These are phyloP conservation scores for Dicaeum eximium DNA, from an alignment of 2,113 vertebrate species.

Conservation along the genomic window DNA sequence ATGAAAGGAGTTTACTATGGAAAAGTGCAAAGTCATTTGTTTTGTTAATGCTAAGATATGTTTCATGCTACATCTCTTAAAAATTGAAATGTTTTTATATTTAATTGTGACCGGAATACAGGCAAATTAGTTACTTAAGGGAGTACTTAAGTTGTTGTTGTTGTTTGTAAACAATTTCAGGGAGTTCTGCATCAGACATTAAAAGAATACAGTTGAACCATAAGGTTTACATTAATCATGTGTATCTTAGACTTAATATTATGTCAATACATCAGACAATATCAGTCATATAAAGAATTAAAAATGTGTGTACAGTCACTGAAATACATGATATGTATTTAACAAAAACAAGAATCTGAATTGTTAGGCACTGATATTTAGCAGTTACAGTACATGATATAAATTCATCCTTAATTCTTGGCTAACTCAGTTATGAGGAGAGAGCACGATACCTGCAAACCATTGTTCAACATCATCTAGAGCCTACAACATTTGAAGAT, in stretches of 20 bases:
- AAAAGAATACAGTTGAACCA: neutral
- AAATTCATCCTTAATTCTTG: slow-evolving; percentile 81
- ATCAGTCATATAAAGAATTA: neutral
- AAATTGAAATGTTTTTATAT: neutral
- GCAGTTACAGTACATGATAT: neutral
- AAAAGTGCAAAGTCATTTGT: neutral
- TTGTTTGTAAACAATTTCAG: neutral
- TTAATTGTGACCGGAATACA: neutral
- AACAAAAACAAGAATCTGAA: neutral
- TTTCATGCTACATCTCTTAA: slow-evolving; percentile 9
- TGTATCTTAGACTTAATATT: neutral
- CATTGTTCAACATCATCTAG: slow-evolving; percentile 93
- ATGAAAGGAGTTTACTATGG: slow-evolving; percentile 42
- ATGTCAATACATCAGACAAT: neutral
- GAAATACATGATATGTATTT: neutral
- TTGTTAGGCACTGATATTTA: neutral
- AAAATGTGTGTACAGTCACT: neutral
- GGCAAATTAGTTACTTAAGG: neutral
- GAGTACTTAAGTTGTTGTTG: neutral
- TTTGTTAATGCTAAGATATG: slow-evolving; percentile 34
- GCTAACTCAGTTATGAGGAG: slow-evolving; percentile 89
- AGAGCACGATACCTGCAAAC: slow-evolving; percentile 93
- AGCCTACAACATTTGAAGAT: slow-evolving; percentile 95
- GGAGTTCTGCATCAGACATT: neutral
- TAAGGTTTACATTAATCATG: neutral